Evolutionary conservation across 2,113 vertebrate species (phyloP).

Genomic region (Gopherus evgoodei): DNA sequence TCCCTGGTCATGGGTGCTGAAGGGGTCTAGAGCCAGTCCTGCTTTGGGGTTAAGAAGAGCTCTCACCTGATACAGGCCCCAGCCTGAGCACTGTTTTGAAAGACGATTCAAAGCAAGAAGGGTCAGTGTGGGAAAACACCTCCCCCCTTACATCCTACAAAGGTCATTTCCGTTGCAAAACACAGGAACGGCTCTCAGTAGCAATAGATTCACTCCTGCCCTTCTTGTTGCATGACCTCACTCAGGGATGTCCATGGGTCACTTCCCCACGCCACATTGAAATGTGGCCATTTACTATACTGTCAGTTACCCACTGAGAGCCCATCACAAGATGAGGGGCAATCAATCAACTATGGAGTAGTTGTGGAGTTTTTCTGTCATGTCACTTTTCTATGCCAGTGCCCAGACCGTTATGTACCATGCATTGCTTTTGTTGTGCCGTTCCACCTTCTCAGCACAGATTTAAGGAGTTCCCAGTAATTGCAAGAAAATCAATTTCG

Average conservation of each 20-base stretch:
- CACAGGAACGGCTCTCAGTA: not conserved
- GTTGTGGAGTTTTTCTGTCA: not conserved
- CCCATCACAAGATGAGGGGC: too few species aligned
- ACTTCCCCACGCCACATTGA: not conserved
- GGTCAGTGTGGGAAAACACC: not conserved
- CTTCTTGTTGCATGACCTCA: not conserved
- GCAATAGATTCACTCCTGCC: not conserved
- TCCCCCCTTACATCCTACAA: not conserved
- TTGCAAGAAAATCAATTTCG: not conserved
- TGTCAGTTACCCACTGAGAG: not conserved
- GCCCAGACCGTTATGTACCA: not conserved
- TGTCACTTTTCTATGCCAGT: too few species aligned
- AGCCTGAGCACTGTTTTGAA: not conserved
- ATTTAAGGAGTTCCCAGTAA: accelerated
- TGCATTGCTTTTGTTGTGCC: not conserved
- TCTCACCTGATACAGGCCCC: not conserved
- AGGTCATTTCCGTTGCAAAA: too few species aligned
- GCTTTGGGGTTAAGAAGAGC: not conserved
- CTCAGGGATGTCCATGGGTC: not conserved
- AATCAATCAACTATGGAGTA: accelerated
- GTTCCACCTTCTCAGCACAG: not conserved
- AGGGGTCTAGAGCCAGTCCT: not conserved
- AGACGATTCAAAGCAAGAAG: not conserved
- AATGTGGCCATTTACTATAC: not conserved
- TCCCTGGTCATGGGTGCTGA: not conserved